A percentile compares a stretch with the other conserved stretches of the same genome.
Conservation (phyloP, 2,888 invertebrate species). For the Lycophotia porphyrea region DNA sequence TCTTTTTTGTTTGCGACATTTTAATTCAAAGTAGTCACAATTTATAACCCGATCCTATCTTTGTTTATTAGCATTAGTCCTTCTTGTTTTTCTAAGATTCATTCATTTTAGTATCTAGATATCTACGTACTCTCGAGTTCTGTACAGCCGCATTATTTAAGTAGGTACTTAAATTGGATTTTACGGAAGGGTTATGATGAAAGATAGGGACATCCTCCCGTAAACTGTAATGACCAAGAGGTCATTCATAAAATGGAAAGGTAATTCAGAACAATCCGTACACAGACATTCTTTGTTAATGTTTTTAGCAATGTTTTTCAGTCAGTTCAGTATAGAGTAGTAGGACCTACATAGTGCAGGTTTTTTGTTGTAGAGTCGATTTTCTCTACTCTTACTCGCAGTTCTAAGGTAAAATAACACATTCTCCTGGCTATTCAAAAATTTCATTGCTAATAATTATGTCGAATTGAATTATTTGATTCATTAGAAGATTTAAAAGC, state of each 20-base stretch:
- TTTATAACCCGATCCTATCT: not conserved
- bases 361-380: conserved; percentile 3
- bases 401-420: not conserved
- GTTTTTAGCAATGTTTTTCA: conserved; percentile 2
- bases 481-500: not conserved
- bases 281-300: conserved; percentile 7
- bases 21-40: conserved; percentile 31
- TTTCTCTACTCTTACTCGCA: not conserved
- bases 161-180: conserved; percentile 16
- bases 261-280: conserved; percentile 1
- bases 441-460: not conserved
- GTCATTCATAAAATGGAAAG: conserved; percentile 7
- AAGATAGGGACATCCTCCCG: not conserved
- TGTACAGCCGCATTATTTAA: not conserved
- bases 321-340: not conserved
- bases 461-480: not conserved
- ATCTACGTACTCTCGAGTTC: not conserved
- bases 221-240: not conserved
- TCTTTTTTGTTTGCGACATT: conserved; percentile 47
- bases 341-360: not conserved
- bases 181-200: not conserved
- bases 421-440: not conserved
- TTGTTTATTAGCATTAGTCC: not conserved
- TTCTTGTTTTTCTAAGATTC: not conserved
- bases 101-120: conserved; percentile 13